These are phyloP conservation scores for Pedetes capensis DNA, from an alignment of 2,113 vertebrate genomes.

Conservation along the genomic window DNA sequence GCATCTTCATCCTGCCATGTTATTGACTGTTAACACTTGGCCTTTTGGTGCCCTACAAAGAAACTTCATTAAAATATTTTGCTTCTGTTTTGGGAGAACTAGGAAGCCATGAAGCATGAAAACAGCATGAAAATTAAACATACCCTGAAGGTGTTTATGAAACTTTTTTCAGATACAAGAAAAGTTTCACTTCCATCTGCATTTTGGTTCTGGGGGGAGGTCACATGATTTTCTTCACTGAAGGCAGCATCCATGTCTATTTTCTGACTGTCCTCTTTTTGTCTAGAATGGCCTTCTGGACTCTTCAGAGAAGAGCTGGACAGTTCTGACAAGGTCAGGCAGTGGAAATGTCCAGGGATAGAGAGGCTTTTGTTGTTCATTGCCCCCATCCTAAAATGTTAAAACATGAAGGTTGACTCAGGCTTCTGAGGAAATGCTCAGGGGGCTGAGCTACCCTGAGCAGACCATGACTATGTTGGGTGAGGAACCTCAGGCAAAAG, in stretches of 20 bases:
- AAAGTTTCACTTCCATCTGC: constrained; percentile 22
- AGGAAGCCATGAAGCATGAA: constrained; percentile 51
- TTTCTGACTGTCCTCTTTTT: background rate
- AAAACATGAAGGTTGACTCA: background rate
- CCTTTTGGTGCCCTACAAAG: background rate
- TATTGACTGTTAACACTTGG: constrained; percentile 53
- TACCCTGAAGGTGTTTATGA: constrained; percentile 11
- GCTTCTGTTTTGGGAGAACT: constrained; percentile 65
- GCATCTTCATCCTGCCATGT: background rate
- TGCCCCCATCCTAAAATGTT: background rate
- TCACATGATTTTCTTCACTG: background rate
- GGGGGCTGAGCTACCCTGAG: background rate
- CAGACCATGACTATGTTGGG: background rate
- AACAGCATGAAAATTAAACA: constrained; percentile 53
- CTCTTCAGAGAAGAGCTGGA: background rate
- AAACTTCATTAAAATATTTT: constrained; percentile 54
- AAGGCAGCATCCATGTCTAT: background rate
- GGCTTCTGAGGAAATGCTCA: background rate
- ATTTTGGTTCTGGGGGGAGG: background rate
- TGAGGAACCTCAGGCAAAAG: background rate
- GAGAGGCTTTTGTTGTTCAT: background rate
- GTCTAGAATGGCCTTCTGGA: background rate
- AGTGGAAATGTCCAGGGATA: background rate
- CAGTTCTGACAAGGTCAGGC: background rate
- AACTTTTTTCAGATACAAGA: constrained; percentile 27